Evolutionary conservation across 2,888 invertebrate species (phyloP).

Genomic region (Actias luna): DNA sequence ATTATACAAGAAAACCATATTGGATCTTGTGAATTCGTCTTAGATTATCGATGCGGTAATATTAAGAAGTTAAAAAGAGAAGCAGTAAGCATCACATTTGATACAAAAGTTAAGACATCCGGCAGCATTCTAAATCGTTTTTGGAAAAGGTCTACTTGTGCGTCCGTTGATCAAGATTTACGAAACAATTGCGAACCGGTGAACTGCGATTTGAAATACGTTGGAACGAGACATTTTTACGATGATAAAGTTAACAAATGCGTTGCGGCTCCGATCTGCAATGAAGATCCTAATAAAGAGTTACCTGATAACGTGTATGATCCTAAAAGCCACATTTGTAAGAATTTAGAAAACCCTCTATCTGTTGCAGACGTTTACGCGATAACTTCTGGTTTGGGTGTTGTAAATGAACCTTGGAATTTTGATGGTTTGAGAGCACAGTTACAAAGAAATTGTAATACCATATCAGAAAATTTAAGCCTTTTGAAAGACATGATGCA

Average conservation of each 20-base stretch:
- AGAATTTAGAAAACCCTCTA: constrained; percentile 51
- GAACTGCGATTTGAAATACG: constrained; percentile 60
- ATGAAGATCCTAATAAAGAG: constrained; percentile 36
- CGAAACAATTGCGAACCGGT: constrained; percentile 53
- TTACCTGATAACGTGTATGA: constrained; percentile 56
- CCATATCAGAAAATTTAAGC: constrained; percentile 61
- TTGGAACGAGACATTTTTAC: constrained; percentile 49
- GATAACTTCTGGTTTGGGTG: constrained; percentile 53
- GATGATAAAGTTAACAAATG: constrained; percentile 43
- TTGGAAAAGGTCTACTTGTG: constrained; percentile 39
- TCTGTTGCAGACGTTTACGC: constrained; percentile 54
- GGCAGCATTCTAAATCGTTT: constrained; percentile 25
- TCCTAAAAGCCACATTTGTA: constrained; percentile 53
- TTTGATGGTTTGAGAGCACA: constrained; percentile 31
- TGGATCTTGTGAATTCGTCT: constrained; percentile 52
- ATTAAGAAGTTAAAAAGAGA: constrained; percentile 29
- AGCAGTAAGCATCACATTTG: constrained; percentile 47
- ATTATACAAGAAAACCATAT: constrained; percentile 53
- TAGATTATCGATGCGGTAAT: constrained; percentile 43
- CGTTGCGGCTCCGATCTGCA: constrained; percentile 44
- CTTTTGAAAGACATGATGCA: constrained; percentile 53
- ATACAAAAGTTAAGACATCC: constrained; percentile 46
- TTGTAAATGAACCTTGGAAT: constrained; percentile 34
- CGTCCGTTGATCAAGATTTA: constrained; percentile 51
- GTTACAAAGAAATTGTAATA: constrained; percentile 55